These are phyloP conservation scores for Columba janthina DNA, from an alignment of 2,113 vertebrate genomes.

Conservation along the genomic window DNA sequence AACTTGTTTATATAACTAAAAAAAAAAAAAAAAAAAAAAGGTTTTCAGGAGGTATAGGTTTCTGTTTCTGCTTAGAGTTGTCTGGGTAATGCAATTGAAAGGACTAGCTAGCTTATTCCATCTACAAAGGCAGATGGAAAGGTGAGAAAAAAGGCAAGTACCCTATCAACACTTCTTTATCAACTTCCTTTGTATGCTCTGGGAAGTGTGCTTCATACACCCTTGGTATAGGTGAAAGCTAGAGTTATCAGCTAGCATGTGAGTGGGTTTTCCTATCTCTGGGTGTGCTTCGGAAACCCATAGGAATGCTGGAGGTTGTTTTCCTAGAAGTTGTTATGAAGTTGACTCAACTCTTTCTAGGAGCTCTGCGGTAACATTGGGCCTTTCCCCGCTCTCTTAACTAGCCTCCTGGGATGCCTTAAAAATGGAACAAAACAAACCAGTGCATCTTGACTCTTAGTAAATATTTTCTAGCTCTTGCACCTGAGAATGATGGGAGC, in stretches of 20 bases:
- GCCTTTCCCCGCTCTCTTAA: neutral
- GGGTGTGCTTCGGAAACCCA: neutral
- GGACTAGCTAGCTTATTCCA: neutral
- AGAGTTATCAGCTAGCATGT: accelerated
- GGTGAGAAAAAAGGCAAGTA: neutral
- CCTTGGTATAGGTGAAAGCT: neutral
- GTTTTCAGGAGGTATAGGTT: neutral
- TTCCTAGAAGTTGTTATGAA: neutral
- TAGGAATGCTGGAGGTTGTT: conserved; percentile 19
- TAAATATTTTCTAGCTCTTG: neutral
- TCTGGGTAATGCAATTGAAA: neutral
- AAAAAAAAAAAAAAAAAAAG: accelerated
- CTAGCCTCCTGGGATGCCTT: neutral
- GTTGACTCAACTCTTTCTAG: conserved; percentile 19
- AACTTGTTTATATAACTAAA: neutral
- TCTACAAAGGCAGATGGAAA: neutral
- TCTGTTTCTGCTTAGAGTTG: neutral
- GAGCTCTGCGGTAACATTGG: neutral
- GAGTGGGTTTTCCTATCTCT: neutral
- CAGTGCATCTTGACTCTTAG: accelerated
- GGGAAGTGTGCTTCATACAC: neutral
- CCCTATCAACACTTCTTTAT: accelerated
- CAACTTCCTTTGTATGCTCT: accelerated
- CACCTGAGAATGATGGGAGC: neutral
- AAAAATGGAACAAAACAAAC: conserved; percentile 19